These are phyloP conservation scores for Alviniconcha marisindica DNA, from an alignment of 1,140 invertebrate species.

Conservation along the genomic window DNA sequence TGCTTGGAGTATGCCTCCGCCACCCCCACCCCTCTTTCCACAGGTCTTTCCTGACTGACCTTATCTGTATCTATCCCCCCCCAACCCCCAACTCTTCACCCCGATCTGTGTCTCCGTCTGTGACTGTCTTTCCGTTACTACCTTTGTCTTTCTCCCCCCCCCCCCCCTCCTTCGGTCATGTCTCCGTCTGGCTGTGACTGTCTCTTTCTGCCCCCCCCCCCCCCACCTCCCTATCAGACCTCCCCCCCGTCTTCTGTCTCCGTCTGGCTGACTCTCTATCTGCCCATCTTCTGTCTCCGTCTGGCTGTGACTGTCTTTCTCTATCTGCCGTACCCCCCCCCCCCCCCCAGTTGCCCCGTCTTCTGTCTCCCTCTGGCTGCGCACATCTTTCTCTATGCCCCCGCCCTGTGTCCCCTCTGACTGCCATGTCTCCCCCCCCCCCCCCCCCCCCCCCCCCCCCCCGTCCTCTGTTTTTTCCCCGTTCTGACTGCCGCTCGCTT, in stretches of 20 bases:
- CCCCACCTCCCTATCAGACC: neutral
- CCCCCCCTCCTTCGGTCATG: neutral
- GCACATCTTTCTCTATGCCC: neutral
- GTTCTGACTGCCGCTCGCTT: too few relatives aligned
- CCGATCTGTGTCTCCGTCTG: neutral
- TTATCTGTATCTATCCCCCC: neutral
- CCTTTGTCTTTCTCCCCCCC: neutral
- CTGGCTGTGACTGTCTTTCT: too few relatives aligned
- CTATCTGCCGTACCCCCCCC: too few relatives aligned
- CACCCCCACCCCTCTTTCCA: too few relatives aligned
- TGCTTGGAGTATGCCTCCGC: too few relatives aligned
- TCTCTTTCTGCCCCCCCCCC: neutral
- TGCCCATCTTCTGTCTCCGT: too few relatives aligned
- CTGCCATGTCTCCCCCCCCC: neutral
- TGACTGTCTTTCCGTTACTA: neutral
- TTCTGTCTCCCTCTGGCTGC: neutral
- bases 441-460: neutral
- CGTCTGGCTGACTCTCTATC: too few relatives aligned
- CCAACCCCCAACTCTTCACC: neutral
- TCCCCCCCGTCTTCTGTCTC: neutral
- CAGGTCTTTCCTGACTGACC: neutral
- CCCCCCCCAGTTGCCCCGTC: too few relatives aligned
- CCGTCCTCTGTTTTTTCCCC: neutral
- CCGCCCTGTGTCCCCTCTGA: neutral
- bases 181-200: constrained; percentile 1